A percentile compares a stretch with the other conserved stretches of the same genome.
Conservation (phyloP, 2,888 invertebrate species). For the Melanotus villosus region DNA sequence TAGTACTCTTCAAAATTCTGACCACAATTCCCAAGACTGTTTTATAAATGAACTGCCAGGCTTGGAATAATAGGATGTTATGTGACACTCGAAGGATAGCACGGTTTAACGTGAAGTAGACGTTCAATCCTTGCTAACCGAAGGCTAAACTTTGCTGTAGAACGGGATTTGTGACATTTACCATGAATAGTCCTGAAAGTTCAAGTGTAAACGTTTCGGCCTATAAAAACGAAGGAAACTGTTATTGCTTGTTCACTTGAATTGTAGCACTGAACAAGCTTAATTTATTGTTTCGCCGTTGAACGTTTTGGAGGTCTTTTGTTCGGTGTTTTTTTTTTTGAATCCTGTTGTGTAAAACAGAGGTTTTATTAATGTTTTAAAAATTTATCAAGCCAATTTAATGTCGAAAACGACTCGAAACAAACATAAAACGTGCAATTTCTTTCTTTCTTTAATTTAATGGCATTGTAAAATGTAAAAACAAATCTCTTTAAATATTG, state of each 20-base stretch:
- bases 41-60: neutral
- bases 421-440: too few relatives aligned
- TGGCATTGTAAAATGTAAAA: too few relatives aligned
- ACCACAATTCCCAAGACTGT: neutral
- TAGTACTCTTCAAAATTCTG: neutral
- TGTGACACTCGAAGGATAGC: neutral
- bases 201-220: neutral
- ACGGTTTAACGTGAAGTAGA: neutral
- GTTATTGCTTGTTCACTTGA: neutral
- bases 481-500: too few relatives aligned
- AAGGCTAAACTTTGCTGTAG: neutral
- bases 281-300: neutral
- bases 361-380: too few relatives aligned
- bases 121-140: neutral
- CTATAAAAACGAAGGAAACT: neutral
- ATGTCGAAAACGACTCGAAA: too few relatives aligned
- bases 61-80: neutral
- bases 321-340: too few relatives aligned
- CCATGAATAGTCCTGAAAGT: neutral
- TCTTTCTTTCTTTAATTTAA: too few relatives aligned
- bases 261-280: neutral
- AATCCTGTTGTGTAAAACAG: too few relatives aligned
- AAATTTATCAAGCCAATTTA: too few relatives aligned
- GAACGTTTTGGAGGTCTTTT: too few relatives aligned
- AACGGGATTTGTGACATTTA: conserved; percentile 7